Evolutionary conservation across 1,140 invertebrate species (phyloP), one percentile per base, ranked within the genome.

Genomic region (Panagrolaimus sp.): DNA sequence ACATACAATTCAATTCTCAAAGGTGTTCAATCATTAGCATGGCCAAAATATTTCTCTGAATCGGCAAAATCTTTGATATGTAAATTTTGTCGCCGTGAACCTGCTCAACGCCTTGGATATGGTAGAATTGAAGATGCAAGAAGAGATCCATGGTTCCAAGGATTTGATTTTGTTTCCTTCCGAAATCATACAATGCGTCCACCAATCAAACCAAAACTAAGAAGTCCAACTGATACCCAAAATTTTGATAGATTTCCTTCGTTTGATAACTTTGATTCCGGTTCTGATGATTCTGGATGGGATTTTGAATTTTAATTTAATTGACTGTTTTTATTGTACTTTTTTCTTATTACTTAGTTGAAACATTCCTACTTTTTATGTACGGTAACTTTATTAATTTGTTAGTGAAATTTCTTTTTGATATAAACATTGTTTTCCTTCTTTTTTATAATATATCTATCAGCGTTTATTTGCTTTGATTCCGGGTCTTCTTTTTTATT

Each of bases 91-190:
- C 74, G 77, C n/a, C 67, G 65, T 23, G 77, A 82, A 9, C 66
- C 80, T 9, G 69, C 78, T 8, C 78, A 83, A 53, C 78, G 79
- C 20, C 63, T 81, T 7, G 79, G 79, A 8, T 83, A 77, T 63
- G 79, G 74, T 13, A 57, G 79, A 14, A 75, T 81, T 43, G 82
- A 82, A 43, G 73, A 79, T 53, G 71, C 72, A 20, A 46, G 79
- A 11, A 63, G 68, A 48, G 78, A 81, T 68, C 62, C 65, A 13
- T 98, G 96, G 96, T 99, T 98, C 84, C 93, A 98, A 84, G 94
- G 94, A 43, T 98, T 98, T 85, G 96, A 98, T 83, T 99, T 96
- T 93, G 93, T 96, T 87, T 93, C 93, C n/a, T 86, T 99, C 27
- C 87, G 89, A 51, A 89, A 89, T 75, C 87, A 91, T 76, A 92